Base-by-base conservation (phyloP, 1,140 invertebrate species). In the Oedothorax gibbosus region DNA sequence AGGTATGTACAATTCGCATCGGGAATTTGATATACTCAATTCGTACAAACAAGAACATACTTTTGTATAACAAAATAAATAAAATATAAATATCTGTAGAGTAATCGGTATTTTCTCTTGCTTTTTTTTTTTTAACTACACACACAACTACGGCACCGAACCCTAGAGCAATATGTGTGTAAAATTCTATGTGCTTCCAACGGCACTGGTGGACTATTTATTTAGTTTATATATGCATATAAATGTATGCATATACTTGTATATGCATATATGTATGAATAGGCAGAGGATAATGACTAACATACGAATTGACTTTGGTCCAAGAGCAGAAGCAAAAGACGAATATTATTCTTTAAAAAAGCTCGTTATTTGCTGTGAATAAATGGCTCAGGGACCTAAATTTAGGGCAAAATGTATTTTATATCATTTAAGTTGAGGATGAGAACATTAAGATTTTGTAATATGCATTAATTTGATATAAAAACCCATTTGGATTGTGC, bases 231-330 rank as follows among this genome's bases (percentile, higher is more conserved):
- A 35, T 35, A 35, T 35, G 35, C 35, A 35, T 35, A 35, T 35
- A 35, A 35, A 35, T 35, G 35, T 35, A 35, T 35, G 35, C 35
- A 35, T 35, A 35, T 35, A 35, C 35, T 35, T 35, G 35, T 35
- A 35, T 35, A 35, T 81, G 73, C 65, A 75, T 76, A 73, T 75
- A 84, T 84, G 57, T 81, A 81, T 81, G 64, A 84, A 75, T 57
- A 84, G 72, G 81, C 81, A 76, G 71, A 84, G 81, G 81, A 84
- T 84, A 72, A 51, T 54, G 66, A 84, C 81, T 84, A 84, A 84
- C 51, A 66, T 75, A 84, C 51, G 69, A 84, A 84, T 84, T 76
- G 53, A 75, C 64, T 66, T 12, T 15, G 69, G 20, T 50, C 64
- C 57, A 56, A 84, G 81, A 84, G 69, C 72, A 84, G 72, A 84